Evolutionary conservation across 2,113 vertebrate genomes (phyloP).

Genomic region (Paedocypris sp.): DNA sequence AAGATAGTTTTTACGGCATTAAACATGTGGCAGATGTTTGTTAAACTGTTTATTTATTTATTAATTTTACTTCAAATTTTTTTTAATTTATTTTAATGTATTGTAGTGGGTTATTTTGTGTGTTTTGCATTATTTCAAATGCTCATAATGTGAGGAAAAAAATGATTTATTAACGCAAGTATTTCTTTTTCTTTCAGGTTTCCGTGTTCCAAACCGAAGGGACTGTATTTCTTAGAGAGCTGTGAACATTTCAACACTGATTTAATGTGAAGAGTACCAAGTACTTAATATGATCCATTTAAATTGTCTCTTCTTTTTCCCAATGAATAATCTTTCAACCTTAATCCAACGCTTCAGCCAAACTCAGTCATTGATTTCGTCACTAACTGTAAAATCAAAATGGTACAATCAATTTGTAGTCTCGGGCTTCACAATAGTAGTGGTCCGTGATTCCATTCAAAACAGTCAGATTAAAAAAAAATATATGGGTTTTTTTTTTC

Average conservation of each 20-base stretch:
- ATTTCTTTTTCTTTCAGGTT: neutral
- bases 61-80: no score
- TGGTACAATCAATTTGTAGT: no score
- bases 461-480: no score
- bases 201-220: neutral
- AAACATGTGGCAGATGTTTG: no score
- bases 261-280: slow-evolving; percentile 23
- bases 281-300: neutral
- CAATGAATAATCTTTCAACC: no score
- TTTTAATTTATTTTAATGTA: no score
- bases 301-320: neutral
- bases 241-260: slow-evolving; percentile 11
- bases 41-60: no score
- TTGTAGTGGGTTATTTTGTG: neutral
- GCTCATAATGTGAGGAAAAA: no score
- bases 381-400: neutral
- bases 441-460: no score
- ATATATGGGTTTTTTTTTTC: no score
- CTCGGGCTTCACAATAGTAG: no score
- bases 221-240: neutral
- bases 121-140: neutral
- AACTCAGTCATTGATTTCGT: neutral
- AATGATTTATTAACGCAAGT: neutral
- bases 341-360: neutral
- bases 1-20: no score